A percentile compares a stretch with the other conserved stretches of the same genome.
Conservation (phyloP, 2,113 vertebrate genomes). For the Catharus minimus region DNA sequence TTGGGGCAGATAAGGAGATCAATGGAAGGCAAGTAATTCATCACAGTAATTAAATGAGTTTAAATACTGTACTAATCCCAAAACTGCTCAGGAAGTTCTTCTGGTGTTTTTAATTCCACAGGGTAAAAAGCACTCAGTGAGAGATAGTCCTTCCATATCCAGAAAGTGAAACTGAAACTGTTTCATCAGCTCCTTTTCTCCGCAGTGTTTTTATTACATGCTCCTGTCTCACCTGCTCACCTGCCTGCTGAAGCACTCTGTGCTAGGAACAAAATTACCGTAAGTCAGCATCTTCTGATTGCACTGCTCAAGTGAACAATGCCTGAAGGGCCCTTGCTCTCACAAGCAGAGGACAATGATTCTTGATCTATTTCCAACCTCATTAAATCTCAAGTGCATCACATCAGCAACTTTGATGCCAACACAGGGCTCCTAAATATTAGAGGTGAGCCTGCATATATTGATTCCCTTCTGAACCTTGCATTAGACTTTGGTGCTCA, state of each 20-base stretch:
- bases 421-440: background rate
- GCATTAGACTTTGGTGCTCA: background rate
- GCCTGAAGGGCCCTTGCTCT: background rate
- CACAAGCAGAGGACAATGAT: background rate
- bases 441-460: background rate
- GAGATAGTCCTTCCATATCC: background rate
- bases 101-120: background rate
- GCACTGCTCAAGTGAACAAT: background rate
- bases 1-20: conserved; percentile 26
- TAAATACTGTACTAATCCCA: conserved; percentile 39
- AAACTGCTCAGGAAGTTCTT: background rate
- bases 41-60: conserved; percentile 52
- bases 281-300: background rate
- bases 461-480: background rate
- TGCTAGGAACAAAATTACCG: background rate
- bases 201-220: background rate
- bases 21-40: conserved; percentile 44
- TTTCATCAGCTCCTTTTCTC: background rate
- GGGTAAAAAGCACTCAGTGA: background rate
- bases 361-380: background rate
- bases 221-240: background rate
- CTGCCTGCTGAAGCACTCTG: background rate
- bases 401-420: background rate
- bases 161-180: background rate
- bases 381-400: background rate